Percentiles rank a stretch among this genome's conserved stretches.
phyloP scores from a whole-genome alignment of 2,797 vertebrate species.

The Nyctalus aviator region DNA sequence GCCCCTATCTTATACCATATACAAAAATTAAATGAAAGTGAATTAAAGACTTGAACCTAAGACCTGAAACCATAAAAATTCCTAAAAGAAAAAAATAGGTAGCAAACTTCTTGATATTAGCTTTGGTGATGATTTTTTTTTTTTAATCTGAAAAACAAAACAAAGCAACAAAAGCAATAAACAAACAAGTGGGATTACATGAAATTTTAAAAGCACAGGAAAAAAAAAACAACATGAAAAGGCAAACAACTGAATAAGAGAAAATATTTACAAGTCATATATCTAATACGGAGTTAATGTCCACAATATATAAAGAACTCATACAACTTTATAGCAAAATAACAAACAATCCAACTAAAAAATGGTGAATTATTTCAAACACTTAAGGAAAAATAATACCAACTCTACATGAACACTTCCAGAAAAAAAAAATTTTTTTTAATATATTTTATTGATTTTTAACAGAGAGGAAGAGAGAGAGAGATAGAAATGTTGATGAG shows the following conservation, averaged over 20 bases:
- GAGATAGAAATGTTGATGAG: too few relatives aligned
- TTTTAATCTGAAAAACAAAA: not conserved
- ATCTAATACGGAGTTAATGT: not conserved
- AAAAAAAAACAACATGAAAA: not conserved
- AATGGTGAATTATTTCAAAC: not conserved
- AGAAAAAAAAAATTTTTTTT: not conserved
- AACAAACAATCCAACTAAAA: not conserved
- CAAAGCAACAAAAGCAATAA: not conserved
- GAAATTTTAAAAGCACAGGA: not conserved
- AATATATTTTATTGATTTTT: too few relatives aligned
- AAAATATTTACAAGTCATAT: not conserved
- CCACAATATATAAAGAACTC: constrained; percentile 12
- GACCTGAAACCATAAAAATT: not conserved
- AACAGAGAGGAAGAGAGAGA: too few relatives aligned
- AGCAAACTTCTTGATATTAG: not conserved
- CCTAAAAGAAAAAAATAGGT: not conserved
- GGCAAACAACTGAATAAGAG: not conserved
- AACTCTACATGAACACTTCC: constrained; percentile 6
- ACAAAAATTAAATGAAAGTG: not conserved
- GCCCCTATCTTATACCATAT: not conserved
- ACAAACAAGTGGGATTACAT: not conserved
- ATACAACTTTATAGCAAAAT: not conserved
- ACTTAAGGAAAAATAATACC: not conserved
- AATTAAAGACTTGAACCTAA: not conserved
- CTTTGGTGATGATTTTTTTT: not conserved